phyloP scores from a whole-genome alignment of 2,797 vertebrate genomes.

The Sciaenops ocellatus region DNA sequence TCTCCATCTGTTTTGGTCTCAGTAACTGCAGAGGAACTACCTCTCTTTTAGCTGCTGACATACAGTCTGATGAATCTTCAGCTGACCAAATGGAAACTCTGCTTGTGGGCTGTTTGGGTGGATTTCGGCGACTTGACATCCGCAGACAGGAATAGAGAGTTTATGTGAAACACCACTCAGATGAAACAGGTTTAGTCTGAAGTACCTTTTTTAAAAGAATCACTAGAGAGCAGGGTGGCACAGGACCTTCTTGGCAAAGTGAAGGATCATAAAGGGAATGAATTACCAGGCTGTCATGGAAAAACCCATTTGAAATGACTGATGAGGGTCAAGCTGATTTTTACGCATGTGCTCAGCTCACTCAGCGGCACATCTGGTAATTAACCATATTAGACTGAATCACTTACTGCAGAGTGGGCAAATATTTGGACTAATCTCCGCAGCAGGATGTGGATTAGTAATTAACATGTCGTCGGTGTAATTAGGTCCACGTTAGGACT shows the following conservation, averaged over 20 bases:
- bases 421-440: conserved; percentile 62
- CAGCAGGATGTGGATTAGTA: conserved; percentile 74
- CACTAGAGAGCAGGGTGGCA: not conserved
- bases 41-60: not conserved
- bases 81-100: conserved; percentile 26
- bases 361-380: conserved; percentile 42
- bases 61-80: conserved; percentile 9
- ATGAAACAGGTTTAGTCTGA: conserved; percentile 45
- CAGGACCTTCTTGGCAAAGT: conserved; percentile 1
- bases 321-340: not conserved
- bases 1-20: not conserved
- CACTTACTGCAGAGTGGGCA: conserved; percentile 46
- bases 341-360: conserved; percentile 15
- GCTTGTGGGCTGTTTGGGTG: conserved; percentile 20
- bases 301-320: not conserved
- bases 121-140: conserved; percentile 30
- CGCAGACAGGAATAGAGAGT: conserved; percentile 34
- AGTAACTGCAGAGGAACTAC: not conserved
- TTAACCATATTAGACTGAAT: conserved; percentile 25
- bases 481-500: conserved; percentile 74
- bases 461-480: conserved; percentile 70
- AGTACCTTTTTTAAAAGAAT: conserved; percentile 6
- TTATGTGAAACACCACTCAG: conserved; percentile 39
- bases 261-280: conserved; percentile 14
- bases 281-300: conserved; percentile 18